Evolutionary conservation across 2,888 invertebrate species (phyloP).

Genomic region (Eubasilissa splendida): DNA sequence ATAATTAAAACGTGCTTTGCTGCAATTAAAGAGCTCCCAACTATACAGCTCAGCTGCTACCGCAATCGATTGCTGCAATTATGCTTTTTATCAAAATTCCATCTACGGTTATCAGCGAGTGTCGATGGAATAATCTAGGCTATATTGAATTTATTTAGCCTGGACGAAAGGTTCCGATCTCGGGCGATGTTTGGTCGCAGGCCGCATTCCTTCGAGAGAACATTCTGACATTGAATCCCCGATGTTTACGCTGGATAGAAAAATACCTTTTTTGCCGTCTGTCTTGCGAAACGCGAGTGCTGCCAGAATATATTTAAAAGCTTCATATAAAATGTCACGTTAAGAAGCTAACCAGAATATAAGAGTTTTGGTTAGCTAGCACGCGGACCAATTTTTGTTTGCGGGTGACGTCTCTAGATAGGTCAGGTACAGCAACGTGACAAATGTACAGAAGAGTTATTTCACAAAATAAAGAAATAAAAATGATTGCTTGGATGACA

Average conservation of each 20-base stretch:
- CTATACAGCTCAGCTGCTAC: too few species aligned
- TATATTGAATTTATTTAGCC: constrained; percentile 35
- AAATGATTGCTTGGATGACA: too few species aligned
- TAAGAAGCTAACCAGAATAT: too few species aligned
- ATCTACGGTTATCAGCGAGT: constrained; percentile 36
- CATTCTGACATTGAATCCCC: constrained; percentile 52
- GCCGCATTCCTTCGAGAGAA: constrained; percentile 52
- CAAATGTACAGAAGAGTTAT: too few species aligned
- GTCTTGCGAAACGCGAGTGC: constrained; percentile 20
- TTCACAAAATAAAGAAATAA: too few species aligned
- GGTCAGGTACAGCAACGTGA: too few species aligned
- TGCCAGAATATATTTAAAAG: not conserved
- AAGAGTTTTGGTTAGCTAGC: too few species aligned
- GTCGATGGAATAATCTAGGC: constrained; percentile 33
- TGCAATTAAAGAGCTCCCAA: too few species aligned
- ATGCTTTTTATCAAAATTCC: constrained; percentile 24
- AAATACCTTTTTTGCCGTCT: constrained; percentile 46
- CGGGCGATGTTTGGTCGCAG: constrained; percentile 13
- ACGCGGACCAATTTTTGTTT: too few species aligned
- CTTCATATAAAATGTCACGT: too few species aligned
- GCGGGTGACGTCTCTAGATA: too few species aligned
- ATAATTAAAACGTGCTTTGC: too few species aligned
- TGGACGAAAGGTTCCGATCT: not conserved
- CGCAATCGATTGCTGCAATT: constrained; percentile 10
- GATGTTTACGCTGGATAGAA: constrained; percentile 49